Base-by-base conservation (phyloP, 2,797 vertebrate genomes). In the Hyperoplus immaculatus region DNA sequence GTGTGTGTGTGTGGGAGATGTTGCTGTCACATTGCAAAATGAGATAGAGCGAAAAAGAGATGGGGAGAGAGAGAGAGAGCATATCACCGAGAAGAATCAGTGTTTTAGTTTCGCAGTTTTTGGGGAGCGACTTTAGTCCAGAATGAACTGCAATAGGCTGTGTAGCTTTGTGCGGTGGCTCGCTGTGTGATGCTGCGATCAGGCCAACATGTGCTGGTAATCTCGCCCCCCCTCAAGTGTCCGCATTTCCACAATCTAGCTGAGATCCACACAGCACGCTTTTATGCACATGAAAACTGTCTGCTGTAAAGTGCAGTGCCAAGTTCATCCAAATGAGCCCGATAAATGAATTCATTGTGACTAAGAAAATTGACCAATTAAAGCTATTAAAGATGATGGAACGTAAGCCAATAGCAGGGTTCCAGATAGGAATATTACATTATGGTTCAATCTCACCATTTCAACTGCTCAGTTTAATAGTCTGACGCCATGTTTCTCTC, bases 151-250 rank as follows among this genome's bases (percentile, higher is more conserved):
- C 1, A 29, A 62, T 1, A 12, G 53, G 63, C 29, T 47, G 0
- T 65, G 54, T 29, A 21, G n/a, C 5, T 21, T 41, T n/a, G 46
- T 50, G 51, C 36, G 21, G 38, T 66, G 51, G 58, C 47, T 36
- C 36, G 6, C 43, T 13, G 72, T 60, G 38, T 12, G 51, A 83
- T 73, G 78, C 77, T 82, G 78, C 0, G 75, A 66, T 65, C 78
- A 81, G 73, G 57, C 81, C 82, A 29, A 29, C 29, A 83, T 82
- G 88, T 68, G 82, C 65, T 56, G 72, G 69, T 62, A 45, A 81
- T 77, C 72, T 29, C 29, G 29, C 3, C 29, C 29, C 72, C 61
- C 36, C 63, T 72, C 63, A 47, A 60, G 51, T 39, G 29, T 49
- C 41, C 62, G 42, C 49, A 29, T 57, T 39, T 79, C 6, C 55